Base-by-base conservation (phyloP, 2,113 vertebrate genomes). In the Diadophis punctatus region DNA sequence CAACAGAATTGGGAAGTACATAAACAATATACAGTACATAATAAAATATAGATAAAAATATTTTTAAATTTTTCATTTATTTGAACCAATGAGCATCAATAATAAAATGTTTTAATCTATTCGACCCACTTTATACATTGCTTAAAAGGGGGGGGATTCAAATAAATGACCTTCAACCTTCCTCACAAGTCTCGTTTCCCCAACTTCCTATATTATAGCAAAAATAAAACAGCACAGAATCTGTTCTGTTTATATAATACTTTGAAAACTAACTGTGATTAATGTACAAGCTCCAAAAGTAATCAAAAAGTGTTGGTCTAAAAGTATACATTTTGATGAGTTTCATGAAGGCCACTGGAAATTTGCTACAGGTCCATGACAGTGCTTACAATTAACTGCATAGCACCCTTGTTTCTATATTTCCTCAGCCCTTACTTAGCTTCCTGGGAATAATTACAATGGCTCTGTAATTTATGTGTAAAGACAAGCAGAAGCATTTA, bases 401-500 rank as follows among this genome's bases (percentile, higher is more conserved):
- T 39, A 90, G 80, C n/a, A 34, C n/a, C 90, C 88, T 92, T 58
- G 46, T 86, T 93, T 51, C 52, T 86, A 86, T 86, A 86, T 93
- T 90, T 90, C 53, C 55, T 93, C 89, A 93, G 46, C 43, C 9
- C 86, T 86, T 63, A 90, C n/a, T 93, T 86, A 90, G 80, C 55
- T 86, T 90, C 88, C 86, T 25, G 43, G 80, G 88, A 90, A 93
- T 90, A 93, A 93, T 90, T 86, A 68, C 80, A 90, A 80, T 23
- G 8, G 30, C 46, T 27, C 46, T 52, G 53, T 86, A 92, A 90
- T 90, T 93, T 93, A 90, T 90, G 88, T 90, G 88, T 46, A 30
- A 93, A 92, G 80, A 56, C 55, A 93, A 93, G 63, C 88, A 93
- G 88, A 63, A 93, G 80, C 80, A 86, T 90, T 11, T 14, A 46